Conservation (phyloP, 2,113 vertebrate species). For the Phyllostomus discolor region DNA sequence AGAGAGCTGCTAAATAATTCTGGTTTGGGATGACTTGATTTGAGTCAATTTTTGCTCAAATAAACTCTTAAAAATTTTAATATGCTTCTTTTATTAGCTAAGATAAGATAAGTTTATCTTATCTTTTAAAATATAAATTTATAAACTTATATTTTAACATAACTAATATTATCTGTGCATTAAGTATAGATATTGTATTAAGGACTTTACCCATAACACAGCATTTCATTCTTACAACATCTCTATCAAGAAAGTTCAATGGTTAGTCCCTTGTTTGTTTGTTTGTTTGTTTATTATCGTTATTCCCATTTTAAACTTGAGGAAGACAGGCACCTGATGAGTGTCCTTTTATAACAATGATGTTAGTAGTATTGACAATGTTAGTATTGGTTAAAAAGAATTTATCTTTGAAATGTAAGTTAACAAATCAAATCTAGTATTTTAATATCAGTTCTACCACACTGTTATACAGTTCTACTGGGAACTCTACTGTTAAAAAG, state of each 20-base stretch:
- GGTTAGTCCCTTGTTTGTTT: not conserved
- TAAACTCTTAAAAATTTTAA: not conserved
- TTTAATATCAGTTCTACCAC: not conserved
- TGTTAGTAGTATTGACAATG: not conserved
- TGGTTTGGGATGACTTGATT: not conserved
- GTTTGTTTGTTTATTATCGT: not conserved
- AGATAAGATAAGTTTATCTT: too few relatives aligned
- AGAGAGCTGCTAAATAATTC: not conserved
- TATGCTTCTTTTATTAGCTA: not conserved
- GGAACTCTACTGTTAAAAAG: not conserved
- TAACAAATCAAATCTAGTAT: not conserved
- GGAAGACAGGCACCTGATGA: not conserved
- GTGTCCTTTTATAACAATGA: not conserved
- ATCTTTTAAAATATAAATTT: not conserved
- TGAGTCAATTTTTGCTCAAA: not conserved
- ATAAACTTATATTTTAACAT: not conserved
- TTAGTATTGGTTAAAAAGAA: not conserved
- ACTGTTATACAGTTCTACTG: not conserved
- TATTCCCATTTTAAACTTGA: not conserved
- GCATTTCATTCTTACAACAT: not conserved
- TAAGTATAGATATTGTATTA: not conserved
- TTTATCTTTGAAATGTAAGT: slow-evolving; percentile 36
- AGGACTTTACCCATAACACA: not conserved
- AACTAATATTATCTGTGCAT: not conserved
- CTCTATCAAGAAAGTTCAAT: not conserved